Conservation (phyloP, 1,140 invertebrate genomes). For the Chionoecetes opilio region DNA sequence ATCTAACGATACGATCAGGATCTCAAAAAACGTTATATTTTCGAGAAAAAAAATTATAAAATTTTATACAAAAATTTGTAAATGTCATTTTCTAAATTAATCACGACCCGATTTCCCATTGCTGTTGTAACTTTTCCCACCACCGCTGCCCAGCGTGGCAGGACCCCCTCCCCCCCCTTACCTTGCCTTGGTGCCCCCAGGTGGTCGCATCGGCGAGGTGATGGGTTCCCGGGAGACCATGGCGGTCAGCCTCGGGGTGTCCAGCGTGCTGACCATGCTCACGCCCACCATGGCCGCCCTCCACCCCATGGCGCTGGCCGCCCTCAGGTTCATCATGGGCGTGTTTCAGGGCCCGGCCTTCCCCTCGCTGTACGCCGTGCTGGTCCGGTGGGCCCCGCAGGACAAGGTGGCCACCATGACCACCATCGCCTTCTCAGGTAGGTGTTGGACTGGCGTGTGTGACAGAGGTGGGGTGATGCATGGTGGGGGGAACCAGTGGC, state of each 20-base stretch:
- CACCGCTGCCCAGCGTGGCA: no score
- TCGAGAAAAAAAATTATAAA: no score
- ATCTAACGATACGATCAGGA: no score
- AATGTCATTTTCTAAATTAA: no score
- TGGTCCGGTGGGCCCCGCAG: conserved; percentile 59
- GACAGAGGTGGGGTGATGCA: background rate
- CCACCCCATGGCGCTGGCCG: conserved; percentile 63
- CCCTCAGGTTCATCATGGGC: conserved; percentile 57
- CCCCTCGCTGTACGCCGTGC: conserved; percentile 58
- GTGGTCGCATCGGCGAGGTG: conserved; percentile 65
- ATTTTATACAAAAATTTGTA: no score
- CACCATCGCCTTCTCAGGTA: conserved; percentile 70
- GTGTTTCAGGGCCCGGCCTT: conserved; percentile 67
- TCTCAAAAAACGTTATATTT: no score
- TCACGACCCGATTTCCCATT: no score
- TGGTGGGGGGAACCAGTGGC: background rate
- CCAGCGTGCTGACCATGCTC: conserved; percentile 45
- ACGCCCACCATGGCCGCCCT: conserved; percentile 53
- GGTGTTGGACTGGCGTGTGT: background rate
- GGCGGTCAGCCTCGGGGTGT: conserved; percentile 47
- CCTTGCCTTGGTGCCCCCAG: background rate
- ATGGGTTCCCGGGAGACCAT: conserved; percentile 64
- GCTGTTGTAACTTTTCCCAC: no score
- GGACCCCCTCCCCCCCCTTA: background rate
- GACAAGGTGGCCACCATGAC: conserved; percentile 68